phyloP scores from a whole-genome alignment of 2,888 invertebrate species.

The Stenchaetothrips biformis region DNA sequence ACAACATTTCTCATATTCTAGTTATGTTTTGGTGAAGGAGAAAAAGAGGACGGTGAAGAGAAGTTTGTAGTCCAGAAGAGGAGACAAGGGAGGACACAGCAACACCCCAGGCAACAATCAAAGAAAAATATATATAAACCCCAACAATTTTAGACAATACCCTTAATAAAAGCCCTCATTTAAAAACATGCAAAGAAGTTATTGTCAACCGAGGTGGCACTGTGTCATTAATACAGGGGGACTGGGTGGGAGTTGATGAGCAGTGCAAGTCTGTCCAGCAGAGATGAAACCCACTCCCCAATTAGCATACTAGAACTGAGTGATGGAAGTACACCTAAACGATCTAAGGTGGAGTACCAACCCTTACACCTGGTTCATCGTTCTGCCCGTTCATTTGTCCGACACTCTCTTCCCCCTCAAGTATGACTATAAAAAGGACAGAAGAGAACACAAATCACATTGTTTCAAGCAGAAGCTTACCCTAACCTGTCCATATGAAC shows the following conservation, averaged over 20 bases:
- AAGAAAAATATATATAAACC: not conserved
- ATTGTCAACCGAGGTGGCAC: not conserved
- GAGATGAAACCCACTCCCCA: slow-evolving; percentile 24
- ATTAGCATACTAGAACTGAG: slow-evolving; percentile 17
- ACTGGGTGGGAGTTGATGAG: slow-evolving; percentile 13
- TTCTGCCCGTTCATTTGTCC: slow-evolving; percentile 16
- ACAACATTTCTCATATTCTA: slow-evolving; percentile 25
- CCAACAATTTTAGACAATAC: not conserved
- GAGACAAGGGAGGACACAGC: not conserved
- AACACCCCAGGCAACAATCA: not conserved
- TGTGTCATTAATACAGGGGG: slow-evolving; percentile 15
- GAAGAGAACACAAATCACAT: slow-evolving; percentile 9
- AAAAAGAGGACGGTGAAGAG: slow-evolving; percentile 20
- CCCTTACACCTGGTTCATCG: slow-evolving; percentile 10
- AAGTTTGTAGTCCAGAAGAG: slow-evolving; percentile 21
- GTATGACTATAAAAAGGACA: slow-evolving; percentile 16
- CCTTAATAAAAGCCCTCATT: not conserved
- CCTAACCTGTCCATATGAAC: slow-evolving; percentile 16
- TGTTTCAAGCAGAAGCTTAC: slow-evolving; percentile 3
- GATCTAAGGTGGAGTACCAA: slow-evolving; percentile 6
- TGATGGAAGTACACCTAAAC: not conserved
- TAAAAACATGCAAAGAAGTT: not conserved
- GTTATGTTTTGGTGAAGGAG: slow-evolving; percentile 17
- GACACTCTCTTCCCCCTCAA: slow-evolving; percentile 1
- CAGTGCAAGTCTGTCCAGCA: slow-evolving; percentile 24